These are phyloP conservation scores for Hemibagrus wyckioides DNA, from an alignment of 2,113 vertebrate genomes.

Conservation along the genomic window DNA sequence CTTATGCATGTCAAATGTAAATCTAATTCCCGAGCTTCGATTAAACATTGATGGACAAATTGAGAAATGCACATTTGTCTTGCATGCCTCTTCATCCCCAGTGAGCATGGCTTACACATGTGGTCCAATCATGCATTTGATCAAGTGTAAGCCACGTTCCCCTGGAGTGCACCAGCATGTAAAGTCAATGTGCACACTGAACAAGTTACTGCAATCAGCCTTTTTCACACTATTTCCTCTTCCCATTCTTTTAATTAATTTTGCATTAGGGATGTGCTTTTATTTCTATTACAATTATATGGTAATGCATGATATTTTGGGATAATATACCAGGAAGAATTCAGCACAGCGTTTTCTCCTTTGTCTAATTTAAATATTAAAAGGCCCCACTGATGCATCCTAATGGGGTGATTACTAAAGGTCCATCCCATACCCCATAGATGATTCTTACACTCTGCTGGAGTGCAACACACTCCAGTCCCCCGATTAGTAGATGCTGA, in stretches of 20 bases:
- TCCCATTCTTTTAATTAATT: not conserved
- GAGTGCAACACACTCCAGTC: constrained; percentile 10
- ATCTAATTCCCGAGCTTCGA: not conserved
- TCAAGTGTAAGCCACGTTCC: constrained; percentile 30
- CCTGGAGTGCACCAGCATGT: constrained; percentile 30
- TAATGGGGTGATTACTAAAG: constrained; percentile 37
- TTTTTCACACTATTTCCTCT: not conserved
- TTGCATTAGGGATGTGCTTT: not conserved
- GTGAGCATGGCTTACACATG: constrained; percentile 36
- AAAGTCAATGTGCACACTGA: constrained; percentile 40
- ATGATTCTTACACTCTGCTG: constrained; percentile 20
- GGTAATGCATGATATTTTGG: not conserved
- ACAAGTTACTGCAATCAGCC: not conserved
- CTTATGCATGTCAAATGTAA: constrained; percentile 2
- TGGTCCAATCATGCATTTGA: constrained; percentile 46
- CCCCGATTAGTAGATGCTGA: constrained; percentile 40
- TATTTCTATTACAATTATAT: not conserved
- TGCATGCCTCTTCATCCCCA: constrained; percentile 43
- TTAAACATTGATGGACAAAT: not conserved
- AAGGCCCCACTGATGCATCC: constrained; percentile 34
- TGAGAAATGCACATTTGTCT: constrained; percentile 29
- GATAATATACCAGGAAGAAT: not conserved
- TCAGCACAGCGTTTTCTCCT: constrained; percentile 1
- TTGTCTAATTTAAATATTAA: constrained; percentile 2
- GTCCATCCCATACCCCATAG: constrained; percentile 4